These are phyloP conservation scores for Podarcis muralis DNA, from an alignment of 2,113 vertebrate species.

Conservation along the genomic window DNA sequence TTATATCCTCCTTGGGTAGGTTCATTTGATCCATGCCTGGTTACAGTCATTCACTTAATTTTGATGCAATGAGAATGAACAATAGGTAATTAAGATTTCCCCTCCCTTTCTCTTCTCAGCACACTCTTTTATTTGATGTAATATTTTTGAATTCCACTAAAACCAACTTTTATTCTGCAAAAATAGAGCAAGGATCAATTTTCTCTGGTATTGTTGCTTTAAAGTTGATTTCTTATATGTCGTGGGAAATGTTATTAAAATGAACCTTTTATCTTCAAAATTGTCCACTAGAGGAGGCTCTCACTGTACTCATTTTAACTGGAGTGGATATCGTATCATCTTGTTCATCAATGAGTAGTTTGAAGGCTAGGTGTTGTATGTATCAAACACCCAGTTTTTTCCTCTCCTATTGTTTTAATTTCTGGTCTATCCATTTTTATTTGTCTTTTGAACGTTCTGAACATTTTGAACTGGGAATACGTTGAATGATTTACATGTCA, in stretches of 20 bases:
- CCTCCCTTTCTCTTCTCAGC: too few relatives aligned
- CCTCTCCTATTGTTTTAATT: neutral
- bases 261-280: neutral
- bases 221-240: neutral
- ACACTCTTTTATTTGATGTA: too few relatives aligned
- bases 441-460: neutral
- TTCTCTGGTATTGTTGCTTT: too few relatives aligned
- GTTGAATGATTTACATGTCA: neutral
- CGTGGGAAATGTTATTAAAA: neutral
- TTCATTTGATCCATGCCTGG: too few relatives aligned
- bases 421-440: neutral
- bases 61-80: too few relatives aligned
- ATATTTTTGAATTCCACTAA: too few relatives aligned
- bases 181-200: too few relatives aligned
- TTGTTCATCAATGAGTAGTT: neutral
- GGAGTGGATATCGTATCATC: fast-evolving
- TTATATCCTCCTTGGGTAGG: too few relatives aligned
- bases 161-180: too few relatives aligned
- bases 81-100: too few relatives aligned
- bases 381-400: neutral
- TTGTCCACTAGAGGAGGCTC: slow-evolving; percentile 34
- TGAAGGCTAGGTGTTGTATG: neutral
- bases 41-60: too few relatives aligned
- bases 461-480: neutral
- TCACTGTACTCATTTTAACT: neutral